phyloP scores from a whole-genome alignment of 2,888 invertebrate species.

The Myopa testacea region DNA sequence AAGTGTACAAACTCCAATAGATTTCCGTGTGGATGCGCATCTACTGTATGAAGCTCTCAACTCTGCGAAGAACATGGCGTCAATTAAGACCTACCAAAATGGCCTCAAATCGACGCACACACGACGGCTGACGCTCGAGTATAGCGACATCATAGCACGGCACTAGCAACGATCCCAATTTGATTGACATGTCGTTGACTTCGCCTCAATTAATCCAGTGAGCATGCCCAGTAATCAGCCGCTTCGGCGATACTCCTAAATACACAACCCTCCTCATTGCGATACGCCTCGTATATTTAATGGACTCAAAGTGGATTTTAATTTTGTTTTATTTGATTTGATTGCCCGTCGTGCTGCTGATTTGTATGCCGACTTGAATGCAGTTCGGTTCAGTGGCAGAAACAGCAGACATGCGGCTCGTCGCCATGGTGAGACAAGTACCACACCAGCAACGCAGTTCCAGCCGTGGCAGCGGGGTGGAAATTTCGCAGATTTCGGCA shows the following conservation, averaged over 20 bases:
- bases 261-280: slow-evolving; percentile 1
- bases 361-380: slow-evolving; percentile 19
- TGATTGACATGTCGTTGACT: slow-evolving; percentile 69
- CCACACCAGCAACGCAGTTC: too few relatives aligned
- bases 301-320: slow-evolving; percentile 66
- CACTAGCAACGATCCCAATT: slow-evolving; percentile 45
- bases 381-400: slow-evolving; percentile 29
- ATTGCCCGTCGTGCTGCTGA: slow-evolving; percentile 52
- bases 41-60: not conserved
- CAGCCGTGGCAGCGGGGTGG: not conserved
- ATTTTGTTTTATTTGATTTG: slow-evolving; percentile 64
- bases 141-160: slow-evolving; percentile 2
- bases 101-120: not conserved
- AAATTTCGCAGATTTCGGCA: slow-evolving; percentile 10
- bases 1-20: not conserved
- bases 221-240: slow-evolving; percentile 52
- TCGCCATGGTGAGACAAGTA: slow-evolving; percentile 30
- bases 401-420: slow-evolving; percentile 1
- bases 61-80: not conserved
- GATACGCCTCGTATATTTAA: slow-evolving; percentile 53
- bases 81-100: slow-evolving; percentile 26
- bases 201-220: slow-evolving; percentile 64
- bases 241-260: not conserved
- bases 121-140: not conserved
- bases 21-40: slow-evolving; percentile 12